Evolutionary conservation across 2,113 vertebrate species (phyloP).

Genomic region (Copsychus sechellarum): DNA sequence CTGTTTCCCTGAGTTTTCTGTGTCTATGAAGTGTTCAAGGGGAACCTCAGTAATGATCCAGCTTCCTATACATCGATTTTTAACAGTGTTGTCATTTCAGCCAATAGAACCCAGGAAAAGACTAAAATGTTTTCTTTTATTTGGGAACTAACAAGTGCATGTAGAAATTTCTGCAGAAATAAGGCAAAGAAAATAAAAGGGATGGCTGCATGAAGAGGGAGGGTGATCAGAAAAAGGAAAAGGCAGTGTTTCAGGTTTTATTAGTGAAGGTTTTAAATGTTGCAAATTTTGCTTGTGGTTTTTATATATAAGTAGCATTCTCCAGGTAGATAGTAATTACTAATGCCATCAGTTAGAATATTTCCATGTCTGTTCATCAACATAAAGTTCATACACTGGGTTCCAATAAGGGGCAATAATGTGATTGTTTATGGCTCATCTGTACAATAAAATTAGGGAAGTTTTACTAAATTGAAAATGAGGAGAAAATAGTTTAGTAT

Average conservation of each 20-base stretch:
- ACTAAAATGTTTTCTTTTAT: not conserved
- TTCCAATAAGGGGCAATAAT: not conserved
- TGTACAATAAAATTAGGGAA: not conserved
- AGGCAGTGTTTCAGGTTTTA: not conserved
- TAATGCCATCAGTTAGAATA: not conserved
- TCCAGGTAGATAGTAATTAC: not conserved
- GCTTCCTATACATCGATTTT: slow-evolving; percentile 44
- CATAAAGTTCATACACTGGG: not conserved
- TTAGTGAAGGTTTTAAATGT: not conserved
- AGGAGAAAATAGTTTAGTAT: not conserved
- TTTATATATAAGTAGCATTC: not conserved
- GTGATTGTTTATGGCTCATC: not conserved
- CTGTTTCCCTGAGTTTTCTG: slow-evolving; percentile 16
- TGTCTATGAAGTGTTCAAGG: slow-evolving; percentile 21
- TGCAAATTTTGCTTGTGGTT: not conserved
- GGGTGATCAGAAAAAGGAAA: not conserved
- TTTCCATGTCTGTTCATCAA: not conserved
- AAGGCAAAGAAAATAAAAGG: not conserved
- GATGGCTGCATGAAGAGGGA: not conserved
- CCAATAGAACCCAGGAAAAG: slow-evolving; percentile 9
- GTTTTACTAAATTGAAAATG: not conserved
- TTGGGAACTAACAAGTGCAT: not conserved
- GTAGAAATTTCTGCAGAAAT: not conserved
- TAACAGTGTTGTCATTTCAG: slow-evolving; percentile 13
- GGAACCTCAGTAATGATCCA: slow-evolving; percentile 34